Conservation (phyloP, 2,113 vertebrate genomes). For the Cololabis saira region DNA sequence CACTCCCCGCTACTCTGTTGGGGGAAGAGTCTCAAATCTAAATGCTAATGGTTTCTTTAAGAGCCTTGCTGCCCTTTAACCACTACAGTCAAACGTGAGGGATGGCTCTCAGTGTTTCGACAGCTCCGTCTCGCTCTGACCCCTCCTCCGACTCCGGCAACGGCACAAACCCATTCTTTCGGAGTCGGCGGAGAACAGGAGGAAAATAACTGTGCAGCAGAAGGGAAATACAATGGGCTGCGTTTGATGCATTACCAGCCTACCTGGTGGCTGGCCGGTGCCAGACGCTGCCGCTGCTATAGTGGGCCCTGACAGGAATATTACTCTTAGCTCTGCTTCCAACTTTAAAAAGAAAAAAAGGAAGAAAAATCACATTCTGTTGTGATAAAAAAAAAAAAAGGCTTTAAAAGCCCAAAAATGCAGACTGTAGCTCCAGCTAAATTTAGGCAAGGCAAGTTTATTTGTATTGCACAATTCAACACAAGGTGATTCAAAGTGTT, state of each 20-base stretch:
- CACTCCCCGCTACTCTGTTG: constrained; percentile 41
- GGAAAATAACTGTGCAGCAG: constrained; percentile 14
- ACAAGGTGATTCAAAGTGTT: no score
- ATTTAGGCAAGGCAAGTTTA: no score
- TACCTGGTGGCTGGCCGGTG: background rate
- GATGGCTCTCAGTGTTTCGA: constrained; percentile 66
- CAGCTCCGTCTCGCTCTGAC: constrained; percentile 57
- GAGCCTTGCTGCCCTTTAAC: constrained; percentile 75
- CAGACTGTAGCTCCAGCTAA: no score
- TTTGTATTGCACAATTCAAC: no score
- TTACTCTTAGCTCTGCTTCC: background rate
- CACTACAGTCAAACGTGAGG: constrained; percentile 72
- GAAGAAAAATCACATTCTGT: no score
- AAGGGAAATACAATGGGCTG: background rate
- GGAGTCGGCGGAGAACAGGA: constrained; percentile 1
- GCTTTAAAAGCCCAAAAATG: no score
- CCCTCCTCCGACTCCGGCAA: constrained; percentile 29
- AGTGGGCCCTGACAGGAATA: constrained; percentile 3
- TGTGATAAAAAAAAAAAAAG: no score
- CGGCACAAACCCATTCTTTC: constrained; percentile 14
- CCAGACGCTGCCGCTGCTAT: background rate
- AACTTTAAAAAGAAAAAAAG: background rate
- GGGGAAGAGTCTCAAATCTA: constrained; percentile 69
- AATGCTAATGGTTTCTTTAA: constrained; percentile 81
- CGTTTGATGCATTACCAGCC: constrained; percentile 2